Evolutionary conservation across 2,113 vertebrate genomes (phyloP).

Genomic region (Nerophis lumbriciformis): DNA sequence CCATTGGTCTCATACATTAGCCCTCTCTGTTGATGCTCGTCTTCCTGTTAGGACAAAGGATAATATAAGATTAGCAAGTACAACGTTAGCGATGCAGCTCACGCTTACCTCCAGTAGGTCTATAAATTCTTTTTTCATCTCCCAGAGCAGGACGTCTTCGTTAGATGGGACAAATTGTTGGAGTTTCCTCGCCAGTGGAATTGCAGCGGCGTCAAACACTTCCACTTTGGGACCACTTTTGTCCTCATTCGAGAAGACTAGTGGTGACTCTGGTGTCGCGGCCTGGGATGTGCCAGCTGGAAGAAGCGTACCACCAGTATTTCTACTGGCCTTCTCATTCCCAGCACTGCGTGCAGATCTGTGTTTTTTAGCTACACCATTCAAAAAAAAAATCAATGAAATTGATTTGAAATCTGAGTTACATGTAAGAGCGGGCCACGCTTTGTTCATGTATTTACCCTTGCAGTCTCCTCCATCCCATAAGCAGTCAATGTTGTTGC

Average conservation of each 20-base stretch:
- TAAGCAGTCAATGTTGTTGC: slow-evolving; percentile 95
- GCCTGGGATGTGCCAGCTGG: slow-evolving; percentile 64
- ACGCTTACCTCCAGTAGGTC: slow-evolving; percentile 79
- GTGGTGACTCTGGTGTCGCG: slow-evolving; percentile 65
- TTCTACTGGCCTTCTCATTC: no score
- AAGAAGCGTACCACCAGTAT: slow-evolving; percentile 68
- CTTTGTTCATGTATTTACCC: slow-evolving; percentile 78
- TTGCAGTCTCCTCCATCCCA: slow-evolving; percentile 96
- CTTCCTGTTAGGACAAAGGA: slow-evolving; percentile 71
- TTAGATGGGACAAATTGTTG: slow-evolving; percentile 72
- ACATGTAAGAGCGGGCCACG: no score
- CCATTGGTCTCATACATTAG: slow-evolving; percentile 75
- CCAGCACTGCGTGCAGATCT: slow-evolving; percentile 19
- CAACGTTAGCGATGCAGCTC: neutral
- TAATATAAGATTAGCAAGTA: neutral
- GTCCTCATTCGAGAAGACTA: slow-evolving; percentile 80
- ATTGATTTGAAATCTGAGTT: neutral
- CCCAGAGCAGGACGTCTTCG: slow-evolving; percentile 90
- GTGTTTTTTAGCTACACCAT: neutral
- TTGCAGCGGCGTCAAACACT: slow-evolving; percentile 33
- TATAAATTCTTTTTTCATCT: slow-evolving; percentile 88
- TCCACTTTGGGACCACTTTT: slow-evolving; percentile 75
- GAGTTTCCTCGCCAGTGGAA: slow-evolving; percentile 72
- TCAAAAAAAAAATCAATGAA: neutral
- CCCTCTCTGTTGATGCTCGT: slow-evolving; percentile 75